Base-by-base conservation (phyloP, 2,888 invertebrate genomes). In the Gortyna flavago region DNA sequence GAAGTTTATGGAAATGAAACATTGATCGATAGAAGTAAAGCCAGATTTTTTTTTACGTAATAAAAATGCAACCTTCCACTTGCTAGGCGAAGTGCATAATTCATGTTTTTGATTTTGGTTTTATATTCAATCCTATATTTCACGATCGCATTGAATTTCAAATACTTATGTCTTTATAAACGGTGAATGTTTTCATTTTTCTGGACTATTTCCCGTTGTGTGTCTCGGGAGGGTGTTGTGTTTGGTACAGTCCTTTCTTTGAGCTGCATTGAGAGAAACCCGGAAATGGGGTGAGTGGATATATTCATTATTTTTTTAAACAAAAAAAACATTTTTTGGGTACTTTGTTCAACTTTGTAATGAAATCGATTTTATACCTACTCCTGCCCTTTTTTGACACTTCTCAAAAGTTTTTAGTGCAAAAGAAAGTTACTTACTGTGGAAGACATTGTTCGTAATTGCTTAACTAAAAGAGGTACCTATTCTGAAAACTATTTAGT, bases 61-160 rank as follows among this genome's bases (percentile, higher is more conserved):
- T 90, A 90, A 89, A 90, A 92, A 93, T 92, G 92, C 92, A 93
- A 87, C 90, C 92, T 91, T 94, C 93, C 95, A 94, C 95, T 95
- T 94, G 94, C 89, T 91, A 85, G 87, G 87, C 85, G 87, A 88
- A 90, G 92, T 93, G 94, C 91, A 93, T 94, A 93, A 93, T 93
- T 92, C 92, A 91, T 87, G 91, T 90, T 89, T 91, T 88, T 87
- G 92, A 94, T 93, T 93, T 94, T 89, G 86, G 89, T 93, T 92
- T 93, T 89, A 90, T 92, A 95, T 94, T 91, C 91, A 89, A 91
- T 88, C 86, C 93, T 90, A 96, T 96, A 95, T 96, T 95, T 96
- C 95, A 95, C 91, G 89, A 92, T 89, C 95, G 87, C 91, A 95
- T 96, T 96, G 96, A 96, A 96, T 94, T 96, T 93, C 96, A 96